Percentiles rank a stretch among this genome's conserved stretches.
Conservation (phyloP, 2,113 vertebrate species). For the Nettapus auritus region DNA sequence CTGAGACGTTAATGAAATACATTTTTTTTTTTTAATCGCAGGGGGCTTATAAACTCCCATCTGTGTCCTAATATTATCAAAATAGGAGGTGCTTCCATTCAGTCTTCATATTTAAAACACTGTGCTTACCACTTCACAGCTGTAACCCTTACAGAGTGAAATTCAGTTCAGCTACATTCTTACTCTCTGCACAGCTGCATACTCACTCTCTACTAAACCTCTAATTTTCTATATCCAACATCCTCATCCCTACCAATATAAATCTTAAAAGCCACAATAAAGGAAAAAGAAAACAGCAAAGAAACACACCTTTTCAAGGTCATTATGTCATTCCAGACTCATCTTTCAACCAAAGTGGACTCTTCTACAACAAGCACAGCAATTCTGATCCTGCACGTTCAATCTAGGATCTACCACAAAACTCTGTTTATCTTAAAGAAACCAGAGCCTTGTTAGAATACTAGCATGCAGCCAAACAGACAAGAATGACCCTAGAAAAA, state of each 20-base stretch:
- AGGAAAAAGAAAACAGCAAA: neutral
- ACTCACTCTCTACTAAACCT: neutral
- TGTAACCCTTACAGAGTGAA: neutral
- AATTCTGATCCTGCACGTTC: neutral
- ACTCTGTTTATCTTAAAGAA: neutral
- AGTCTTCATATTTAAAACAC: neutral
- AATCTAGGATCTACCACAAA: neutral
- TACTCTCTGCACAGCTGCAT: neutral
- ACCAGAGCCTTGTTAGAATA: neutral
- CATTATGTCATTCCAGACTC: neutral
- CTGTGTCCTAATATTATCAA: neutral
- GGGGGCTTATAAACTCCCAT: neutral
- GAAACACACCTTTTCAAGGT: neutral
- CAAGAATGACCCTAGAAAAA: neutral
- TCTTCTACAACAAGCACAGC: neutral
- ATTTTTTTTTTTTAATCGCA: neutral
- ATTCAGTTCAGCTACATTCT: neutral
- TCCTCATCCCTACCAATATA: neutral
- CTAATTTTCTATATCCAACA: neutral
- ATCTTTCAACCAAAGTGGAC: neutral
- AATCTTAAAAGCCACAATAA: neutral
- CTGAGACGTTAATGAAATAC: no score
- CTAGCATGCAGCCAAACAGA: neutral
- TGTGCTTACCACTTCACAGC: neutral
- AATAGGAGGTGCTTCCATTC: neutral